These are phyloP conservation scores for Brienomyrus longianalis DNA, from an alignment of 2,113 vertebrate genomes.

Conservation along the genomic window DNA sequence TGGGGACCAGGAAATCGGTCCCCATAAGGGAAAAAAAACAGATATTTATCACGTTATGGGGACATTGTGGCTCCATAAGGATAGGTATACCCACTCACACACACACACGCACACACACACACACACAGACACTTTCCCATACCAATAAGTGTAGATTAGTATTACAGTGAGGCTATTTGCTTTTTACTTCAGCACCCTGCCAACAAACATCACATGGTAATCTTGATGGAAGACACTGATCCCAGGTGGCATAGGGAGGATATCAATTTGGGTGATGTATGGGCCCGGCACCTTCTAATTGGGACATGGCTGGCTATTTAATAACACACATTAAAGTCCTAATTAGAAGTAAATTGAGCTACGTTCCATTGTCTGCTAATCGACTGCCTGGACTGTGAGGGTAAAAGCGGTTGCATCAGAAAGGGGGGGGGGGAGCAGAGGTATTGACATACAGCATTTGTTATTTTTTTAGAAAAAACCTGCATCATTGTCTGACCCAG, in stretches of 20 bases:
- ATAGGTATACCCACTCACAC: no score
- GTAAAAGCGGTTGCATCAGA: conserved; percentile 44
- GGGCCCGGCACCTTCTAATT: conserved; percentile 57
- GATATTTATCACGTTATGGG: no score
- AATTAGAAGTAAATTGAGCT: conserved; percentile 66
- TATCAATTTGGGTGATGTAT: conserved; percentile 73
- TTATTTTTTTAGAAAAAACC: conserved; percentile 1
- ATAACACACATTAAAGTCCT: conserved; percentile 64
- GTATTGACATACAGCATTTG: conserved; percentile 19
- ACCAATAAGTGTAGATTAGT: not conserved
- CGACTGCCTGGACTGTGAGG: conserved; percentile 41
- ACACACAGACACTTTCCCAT: not conserved
- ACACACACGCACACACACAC: conserved; percentile 11
- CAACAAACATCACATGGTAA: conserved; percentile 45
- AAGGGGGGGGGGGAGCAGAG: not conserved
- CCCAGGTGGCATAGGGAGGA: conserved; percentile 51
- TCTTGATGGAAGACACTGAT: conserved; percentile 39
- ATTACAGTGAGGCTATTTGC: conserved; percentile 33
- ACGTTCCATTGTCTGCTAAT: conserved; percentile 56
- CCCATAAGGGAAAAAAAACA: no score
- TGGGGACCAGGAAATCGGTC: no score
- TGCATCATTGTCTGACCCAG: not conserved
- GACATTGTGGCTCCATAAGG: no score
- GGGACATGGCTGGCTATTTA: conserved; percentile 70
- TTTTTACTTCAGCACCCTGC: conserved; percentile 21